phyloP scores from a whole-genome alignment of 1,140 invertebrate genomes.

The Chionoecetes opilio region DNA sequence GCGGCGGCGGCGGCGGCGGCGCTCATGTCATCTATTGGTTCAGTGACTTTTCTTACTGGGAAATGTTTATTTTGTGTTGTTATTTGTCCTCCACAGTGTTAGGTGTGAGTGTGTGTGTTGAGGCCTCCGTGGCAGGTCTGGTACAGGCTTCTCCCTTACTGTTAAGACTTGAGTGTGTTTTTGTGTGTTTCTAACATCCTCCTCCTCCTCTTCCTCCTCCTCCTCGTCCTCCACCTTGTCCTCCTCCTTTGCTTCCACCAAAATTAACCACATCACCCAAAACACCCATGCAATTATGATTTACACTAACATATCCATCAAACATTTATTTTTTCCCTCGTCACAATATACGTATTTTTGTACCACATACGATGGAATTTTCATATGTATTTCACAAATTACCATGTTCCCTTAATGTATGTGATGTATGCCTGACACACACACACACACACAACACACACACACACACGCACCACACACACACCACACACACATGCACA shows the following conservation, averaged over 20 bases:
- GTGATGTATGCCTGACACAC: too few relatives aligned
- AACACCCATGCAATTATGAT: background rate
- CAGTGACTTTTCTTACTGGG: too few relatives aligned
- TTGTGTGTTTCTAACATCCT: background rate
- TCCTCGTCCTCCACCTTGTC: background rate
- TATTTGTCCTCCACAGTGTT: too few relatives aligned
- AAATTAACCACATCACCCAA: background rate
- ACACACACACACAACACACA: conserved; percentile 38
- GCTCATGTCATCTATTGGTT: too few relatives aligned
- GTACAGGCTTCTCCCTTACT: background rate
- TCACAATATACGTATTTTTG: background rate
- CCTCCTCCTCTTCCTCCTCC: too few relatives aligned
- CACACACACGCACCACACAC: conserved; percentile 43
- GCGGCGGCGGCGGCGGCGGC: too few relatives aligned
- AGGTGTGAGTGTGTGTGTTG: background rate
- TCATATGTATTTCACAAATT: background rate
- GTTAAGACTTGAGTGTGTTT: background rate
- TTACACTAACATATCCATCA: background rate
- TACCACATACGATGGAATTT: background rate
- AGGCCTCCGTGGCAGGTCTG: background rate
- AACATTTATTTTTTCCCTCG: background rate
- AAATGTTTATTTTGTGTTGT: too few relatives aligned
- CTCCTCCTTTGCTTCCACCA: background rate
- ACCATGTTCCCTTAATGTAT: background rate
- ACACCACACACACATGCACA: conserved; percentile 45